A percentile compares a stretch with the other conserved stretches of the same genome.
Conservation (phyloP, 1,140 invertebrate genomes). For the Asbolus verrucosus region DNA sequence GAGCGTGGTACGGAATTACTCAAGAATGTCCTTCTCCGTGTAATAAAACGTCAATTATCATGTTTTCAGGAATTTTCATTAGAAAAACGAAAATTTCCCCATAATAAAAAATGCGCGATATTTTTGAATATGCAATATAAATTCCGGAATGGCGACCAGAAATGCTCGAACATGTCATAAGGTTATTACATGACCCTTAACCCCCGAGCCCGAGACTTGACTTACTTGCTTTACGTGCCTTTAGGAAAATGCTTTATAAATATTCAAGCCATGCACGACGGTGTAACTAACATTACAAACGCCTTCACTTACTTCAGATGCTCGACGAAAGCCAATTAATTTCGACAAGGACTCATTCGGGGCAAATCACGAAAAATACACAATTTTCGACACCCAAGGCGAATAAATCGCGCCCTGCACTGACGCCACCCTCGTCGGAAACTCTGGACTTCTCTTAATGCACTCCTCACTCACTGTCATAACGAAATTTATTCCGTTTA, state of each 20-base stretch:
- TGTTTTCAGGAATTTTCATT: background rate
- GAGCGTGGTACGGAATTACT: too few species aligned
- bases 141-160: constrained; percentile 39
- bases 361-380: background rate
- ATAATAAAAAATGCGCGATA: constrained; percentile 13
- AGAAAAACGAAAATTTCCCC: background rate
- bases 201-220: constrained; percentile 30
- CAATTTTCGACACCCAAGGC: too few species aligned
- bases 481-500: too few species aligned
- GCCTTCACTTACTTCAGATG: constrained; percentile 30
- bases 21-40: too few species aligned
- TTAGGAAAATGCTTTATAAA: constrained; percentile 41
- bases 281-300: constrained; percentile 33
- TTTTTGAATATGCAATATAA: constrained; percentile 45
- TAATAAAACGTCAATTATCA: constrained; percentile 5
- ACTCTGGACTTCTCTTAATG: too few species aligned
- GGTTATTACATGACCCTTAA: constrained; percentile 40
- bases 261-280: constrained; percentile 33
- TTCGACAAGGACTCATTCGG: too few species aligned
- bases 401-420: too few species aligned
- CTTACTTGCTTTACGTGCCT: constrained; percentile 42
- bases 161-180: constrained; percentile 42
- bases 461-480: too few species aligned
- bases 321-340: constrained; percentile 39
- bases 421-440: too few species aligned